Percentiles rank a stretch among this genome's conserved stretches.
Evolutionary conservation across 1,140 invertebrate genomes (phyloP).

Genomic region (Colletes gigas): DNA sequence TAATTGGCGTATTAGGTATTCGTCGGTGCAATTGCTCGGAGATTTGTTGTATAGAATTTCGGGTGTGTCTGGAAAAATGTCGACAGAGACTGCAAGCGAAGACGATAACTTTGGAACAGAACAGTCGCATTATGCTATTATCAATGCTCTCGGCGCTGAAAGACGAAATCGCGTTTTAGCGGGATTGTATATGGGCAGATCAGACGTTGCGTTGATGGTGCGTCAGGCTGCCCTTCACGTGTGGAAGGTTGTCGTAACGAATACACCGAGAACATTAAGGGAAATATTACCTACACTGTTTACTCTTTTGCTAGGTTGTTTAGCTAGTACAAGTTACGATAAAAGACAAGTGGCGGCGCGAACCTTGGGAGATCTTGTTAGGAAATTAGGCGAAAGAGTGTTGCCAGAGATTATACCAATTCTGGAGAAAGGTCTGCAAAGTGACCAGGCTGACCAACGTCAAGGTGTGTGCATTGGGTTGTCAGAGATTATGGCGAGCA

Average conservation of each 20-base stretch:
- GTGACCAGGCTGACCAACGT: constrained; percentile 94
- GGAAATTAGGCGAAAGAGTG: constrained; percentile 98
- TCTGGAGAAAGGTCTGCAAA: constrained; percentile 95
- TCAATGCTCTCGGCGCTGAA: constrained; percentile 92
- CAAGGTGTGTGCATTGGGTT: constrained; percentile 99
- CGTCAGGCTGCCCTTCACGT: constrained; percentile 98
- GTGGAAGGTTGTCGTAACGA: constrained; percentile 98
- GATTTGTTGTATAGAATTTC: constrained; percentile 98
- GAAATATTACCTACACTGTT: constrained; percentile 98
- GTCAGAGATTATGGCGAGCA: constrained; percentile 98
- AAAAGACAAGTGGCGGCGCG: constrained; percentile 97
- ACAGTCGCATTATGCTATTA: constrained; percentile 95
- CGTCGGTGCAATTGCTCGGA: constrained; percentile 97
- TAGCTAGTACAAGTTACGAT: constrained; percentile 97
- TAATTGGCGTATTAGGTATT: constrained; percentile 98
- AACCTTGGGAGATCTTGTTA: constrained; percentile 97
- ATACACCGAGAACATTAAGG: constrained; percentile 96
- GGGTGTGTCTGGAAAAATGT: constrained; percentile 99
- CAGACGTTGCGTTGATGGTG: constrained; percentile 98
- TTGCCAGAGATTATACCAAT: constrained; percentile 99
- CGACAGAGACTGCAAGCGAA: constrained; percentile 97
- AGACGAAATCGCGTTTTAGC: constrained; percentile 96
- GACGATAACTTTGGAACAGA: constrained; percentile 99
- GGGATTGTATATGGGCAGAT: constrained; percentile 98
- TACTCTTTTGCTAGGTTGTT: constrained; percentile 92